Base-by-base conservation (phyloP, 2,888 invertebrate genomes). In the Disparrhopalites patrizii region DNA sequence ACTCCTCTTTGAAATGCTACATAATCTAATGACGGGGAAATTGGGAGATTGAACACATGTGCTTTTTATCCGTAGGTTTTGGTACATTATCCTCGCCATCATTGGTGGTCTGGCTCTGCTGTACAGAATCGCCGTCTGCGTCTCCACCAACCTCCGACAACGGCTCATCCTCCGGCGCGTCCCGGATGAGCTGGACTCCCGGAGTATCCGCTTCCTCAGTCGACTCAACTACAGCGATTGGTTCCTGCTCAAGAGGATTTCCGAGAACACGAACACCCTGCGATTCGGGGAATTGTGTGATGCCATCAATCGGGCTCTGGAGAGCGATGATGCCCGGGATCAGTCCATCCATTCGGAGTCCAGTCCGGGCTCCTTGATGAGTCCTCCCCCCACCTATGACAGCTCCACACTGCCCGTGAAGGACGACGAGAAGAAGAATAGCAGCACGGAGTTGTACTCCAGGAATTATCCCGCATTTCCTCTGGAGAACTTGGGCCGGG, bases 41-140 rank as follows among this genome's bases (percentile, higher is more conserved):
- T n/a, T n/a, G n/a, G n/a, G n/a, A n/a, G n/a, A n/a, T n/a, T n/a
- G n/a, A n/a, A 36, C 36, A 36, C 7, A 36, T 36, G 15, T 36
- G 8, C 15, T 36, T 36, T 47, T 47, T 8, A 7, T 23, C 43
- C 57, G 43, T 51, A 77, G 77, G 77, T 77, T 77, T 66, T 77
- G 77, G 77, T 77, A 75, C 67, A 73, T 77, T 38, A 73, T 76
- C 51, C 62, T 77, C 55, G 72, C 73, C 7, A 65, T 69, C 31
- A 66, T 77, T 33, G 71, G 76, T 4, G 72, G 76, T 1, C 63
- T 73, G 1, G 69, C 71, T 13, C 43, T 77, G 1, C 20, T 77
- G 25, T 76, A 76, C 70, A 69, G 77, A 20, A 27, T 76, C 3
- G 18, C 66, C 15, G 66, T 70, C 5, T 18, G 74, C 7, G 10